Base-by-base conservation (phyloP, 2,888 invertebrate genomes). In the Drosophila testacea region DNA sequence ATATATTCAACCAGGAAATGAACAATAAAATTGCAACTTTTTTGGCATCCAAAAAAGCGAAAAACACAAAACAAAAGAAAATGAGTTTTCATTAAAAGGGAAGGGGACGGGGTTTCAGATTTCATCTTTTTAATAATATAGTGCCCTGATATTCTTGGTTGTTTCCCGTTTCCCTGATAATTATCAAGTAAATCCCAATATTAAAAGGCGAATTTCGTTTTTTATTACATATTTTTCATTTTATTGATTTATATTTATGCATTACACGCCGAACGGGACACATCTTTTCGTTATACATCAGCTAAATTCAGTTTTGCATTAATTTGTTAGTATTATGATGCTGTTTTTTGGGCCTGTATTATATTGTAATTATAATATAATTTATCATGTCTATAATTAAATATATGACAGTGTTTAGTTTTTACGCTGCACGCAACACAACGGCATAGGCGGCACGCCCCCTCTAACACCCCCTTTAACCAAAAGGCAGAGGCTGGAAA, bases 11-110 rank as follows among this genome's bases (percentile, higher is more conserved):
- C 60, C 71, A 69, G 60, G 44, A 81, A 77, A 62, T 55, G 84
- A 64, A 84, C 77, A 83, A 87, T 87, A 83, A 82, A 69, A 54
- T 62, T 73, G 63, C 46, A 73, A 84, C 88, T 83, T 83, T 83
- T 83, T 83, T 83, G 83, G 85, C 56, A 88, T 84, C 83, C 88
- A 79, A 87, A 74, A 72, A 72, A 84, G 88, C 73, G 60, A 82
- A 83, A 83, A 81, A 68, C 63, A 69, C 48, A 70, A 60, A 73
- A 44, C 64, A 57, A 63, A 39, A 6, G 0, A 1, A 5, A 46
- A 1, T 4, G 10, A 1, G 42, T 34, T 56, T 47, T 56, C 1
- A n/a, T 41, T 1, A 16, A 16, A 16, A 16, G 16, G 16, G 16
- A 16, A 16, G 4, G 9, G 13, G 36, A 57, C 27, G n/a, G 22